phyloP scores from a whole-genome alignment of 2,888 invertebrate species.

The Pristionchus japonicus region DNA sequence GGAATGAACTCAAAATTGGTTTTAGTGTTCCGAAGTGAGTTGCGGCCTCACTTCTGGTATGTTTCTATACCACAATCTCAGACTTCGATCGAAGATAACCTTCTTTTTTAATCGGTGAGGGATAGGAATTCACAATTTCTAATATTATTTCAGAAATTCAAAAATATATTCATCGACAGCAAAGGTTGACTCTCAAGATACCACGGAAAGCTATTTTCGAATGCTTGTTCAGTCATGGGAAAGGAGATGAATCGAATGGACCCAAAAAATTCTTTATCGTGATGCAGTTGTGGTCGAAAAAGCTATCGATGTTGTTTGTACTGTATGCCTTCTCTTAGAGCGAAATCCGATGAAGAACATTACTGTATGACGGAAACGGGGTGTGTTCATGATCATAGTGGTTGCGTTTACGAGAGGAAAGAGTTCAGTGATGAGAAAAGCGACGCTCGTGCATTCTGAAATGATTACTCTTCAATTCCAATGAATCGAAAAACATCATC shows the following conservation, averaged over 20 bases:
- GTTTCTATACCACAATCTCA: background rate
- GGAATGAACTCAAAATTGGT: background rate
- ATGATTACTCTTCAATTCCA: too few species aligned
- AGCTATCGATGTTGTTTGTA: background rate
- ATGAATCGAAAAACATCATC: too few species aligned
- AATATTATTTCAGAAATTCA: background rate
- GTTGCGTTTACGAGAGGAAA: too few species aligned
- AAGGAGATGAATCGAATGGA: too few species aligned
- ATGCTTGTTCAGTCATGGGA: background rate
- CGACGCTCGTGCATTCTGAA: too few species aligned
- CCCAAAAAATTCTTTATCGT: too few species aligned
- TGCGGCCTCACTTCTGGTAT: background rate
- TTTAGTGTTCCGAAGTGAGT: background rate
- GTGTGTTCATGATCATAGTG: too few species aligned
- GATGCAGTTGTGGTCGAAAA: background rate
- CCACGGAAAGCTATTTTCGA: background rate
- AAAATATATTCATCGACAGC: background rate
- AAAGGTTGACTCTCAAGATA: background rate
- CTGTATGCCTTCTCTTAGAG: background rate
- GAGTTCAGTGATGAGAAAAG: too few species aligned
- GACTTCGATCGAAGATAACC: background rate
- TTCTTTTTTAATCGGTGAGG: background rate
- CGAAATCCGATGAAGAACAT: background rate
- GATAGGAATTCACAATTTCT: background rate
- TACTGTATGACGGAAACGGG: background rate